Conservation (phyloP, 2,888 invertebrate species). For the Orgyia antiqua region DNA sequence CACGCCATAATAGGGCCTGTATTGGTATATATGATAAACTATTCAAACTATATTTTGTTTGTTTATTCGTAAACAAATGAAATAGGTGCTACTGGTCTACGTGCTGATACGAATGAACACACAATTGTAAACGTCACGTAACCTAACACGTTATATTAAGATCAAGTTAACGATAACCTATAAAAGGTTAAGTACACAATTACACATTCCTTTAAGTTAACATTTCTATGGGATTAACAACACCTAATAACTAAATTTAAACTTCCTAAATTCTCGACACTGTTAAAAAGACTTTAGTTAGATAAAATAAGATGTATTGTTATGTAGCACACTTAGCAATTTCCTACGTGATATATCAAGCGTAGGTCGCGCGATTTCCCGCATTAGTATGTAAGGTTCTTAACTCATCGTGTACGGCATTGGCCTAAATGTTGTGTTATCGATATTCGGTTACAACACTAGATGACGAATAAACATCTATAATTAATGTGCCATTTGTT, state of each 20-base stretch:
- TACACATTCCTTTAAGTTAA: slow-evolving; percentile 5
- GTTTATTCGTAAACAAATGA: too few species aligned
- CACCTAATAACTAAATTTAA: background rate
- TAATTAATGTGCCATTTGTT: slow-evolving; percentile 34
- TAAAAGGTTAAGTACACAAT: slow-evolving; percentile 8
- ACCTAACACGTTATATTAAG: slow-evolving; percentile 7
- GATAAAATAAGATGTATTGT: too few species aligned
- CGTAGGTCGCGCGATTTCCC: slow-evolving; percentile 4
- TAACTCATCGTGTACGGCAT: slow-evolving; percentile 37
- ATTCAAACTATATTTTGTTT: too few species aligned
- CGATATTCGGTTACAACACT: slow-evolving; percentile 63
- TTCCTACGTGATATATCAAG: slow-evolving; percentile 8
- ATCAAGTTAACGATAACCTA: slow-evolving; percentile 5
- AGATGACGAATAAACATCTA: slow-evolving; percentile 41
- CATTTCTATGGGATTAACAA: background rate
- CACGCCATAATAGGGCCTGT: too few species aligned
- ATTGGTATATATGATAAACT: too few species aligned
- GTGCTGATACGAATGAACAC: slow-evolving; percentile 2
- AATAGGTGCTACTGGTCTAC: too few species aligned
- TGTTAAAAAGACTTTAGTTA: background rate
- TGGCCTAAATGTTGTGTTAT: slow-evolving; percentile 53
- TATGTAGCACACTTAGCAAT: too few species aligned
- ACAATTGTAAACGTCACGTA: slow-evolving; percentile 8
- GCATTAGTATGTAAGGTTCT: slow-evolving; percentile 9
- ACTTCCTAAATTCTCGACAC: background rate